A percentile compares a stretch with the other conserved stretches of the same genome.
phyloP scores from a whole-genome alignment of 2,797 vertebrate species.

The Chloroceryle amazona region DNA sequence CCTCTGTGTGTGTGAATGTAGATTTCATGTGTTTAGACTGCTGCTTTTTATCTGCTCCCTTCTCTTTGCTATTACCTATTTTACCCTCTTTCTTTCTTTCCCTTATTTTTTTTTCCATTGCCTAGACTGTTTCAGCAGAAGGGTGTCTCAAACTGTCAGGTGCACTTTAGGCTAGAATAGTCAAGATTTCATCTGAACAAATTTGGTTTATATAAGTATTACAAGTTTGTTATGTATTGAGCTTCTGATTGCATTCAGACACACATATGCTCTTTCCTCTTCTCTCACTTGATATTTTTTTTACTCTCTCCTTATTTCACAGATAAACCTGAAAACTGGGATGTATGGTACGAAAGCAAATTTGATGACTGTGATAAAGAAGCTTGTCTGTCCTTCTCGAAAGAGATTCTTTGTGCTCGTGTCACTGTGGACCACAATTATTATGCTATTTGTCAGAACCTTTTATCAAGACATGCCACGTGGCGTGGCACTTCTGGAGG shows the following conservation, averaged over 20 bases:
- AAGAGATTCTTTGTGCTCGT: conserved; percentile 94
- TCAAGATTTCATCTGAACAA: neutral
- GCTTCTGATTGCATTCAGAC: neutral
- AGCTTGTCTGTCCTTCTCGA: conserved; percentile 98
- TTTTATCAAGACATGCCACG: conserved; percentile 93
- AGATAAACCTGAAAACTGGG: conserved; percentile 98
- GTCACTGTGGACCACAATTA: conserved; percentile 99
- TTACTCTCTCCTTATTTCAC: conserved; percentile 45
- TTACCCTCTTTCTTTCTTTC: neutral
- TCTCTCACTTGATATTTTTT: neutral
- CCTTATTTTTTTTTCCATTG: neutral
- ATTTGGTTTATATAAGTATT: neutral
- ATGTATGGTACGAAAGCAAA: conserved; percentile 98
- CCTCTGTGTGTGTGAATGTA: neutral
- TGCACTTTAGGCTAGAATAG: neutral
- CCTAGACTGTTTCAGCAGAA: neutral
- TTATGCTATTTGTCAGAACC: conserved; percentile 97
- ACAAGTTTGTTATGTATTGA: neutral
- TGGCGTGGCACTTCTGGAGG: conserved; percentile 98
- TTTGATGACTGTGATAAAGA: conserved; percentile 98
- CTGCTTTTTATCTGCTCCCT: neutral
- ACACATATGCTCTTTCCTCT: neutral
- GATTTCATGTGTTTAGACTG: neutral
- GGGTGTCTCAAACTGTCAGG: neutral
- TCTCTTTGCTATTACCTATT: neutral